Base-by-base conservation (phyloP, 2,113 vertebrate genomes). In the Carassius auratus region DNA sequence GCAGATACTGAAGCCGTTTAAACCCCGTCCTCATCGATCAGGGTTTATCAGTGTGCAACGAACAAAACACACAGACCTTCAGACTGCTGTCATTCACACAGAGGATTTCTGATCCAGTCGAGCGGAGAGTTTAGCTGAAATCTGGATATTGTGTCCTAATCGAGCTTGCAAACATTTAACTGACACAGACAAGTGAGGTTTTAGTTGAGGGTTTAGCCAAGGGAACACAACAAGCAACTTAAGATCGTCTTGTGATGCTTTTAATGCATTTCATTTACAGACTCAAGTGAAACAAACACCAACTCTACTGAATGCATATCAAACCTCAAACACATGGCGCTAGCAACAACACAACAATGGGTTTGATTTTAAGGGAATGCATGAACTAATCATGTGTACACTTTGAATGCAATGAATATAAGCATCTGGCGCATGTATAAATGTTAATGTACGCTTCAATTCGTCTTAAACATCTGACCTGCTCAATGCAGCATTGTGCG, bases 41-140 rank as follows among this genome's bases (percentile, higher is more conserved):
- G 62, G 21, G 33, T 59, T 78, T 78, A 78, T 86, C 87, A 81
- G 76, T 62, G 59, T 84, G 87, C 66, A 52, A 69, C 73, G 52
- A 61, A 57, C 76, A n/a, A 68, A 59, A 81, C 50, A 76, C 62
- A 36, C 52, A 78, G 52, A 77, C 26, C 62, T 61, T 77, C 52
- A 45, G 23, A 78, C 42, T 57, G 59, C 38, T 17, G 68, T 82
- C 30, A 81, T 71, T 71, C 33, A 42, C 75, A 83, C 75, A 7
- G 10, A 71, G 38, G 10, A 23, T 36, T 48, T 77, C 42, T 15
- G 42, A 71, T 30, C 13, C 23, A 77, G 57, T 73, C 30, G 33
- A 80, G 48, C 33, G 55, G n/a, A 74, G 15, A 52, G 26, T 77
- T 52, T 8, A 76, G 42, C 45, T 69, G 30, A 38, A 36, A 9